These are phyloP conservation scores for Formica aserva DNA, from an alignment of 2,888 invertebrate genomes.

Conservation along the genomic window DNA sequence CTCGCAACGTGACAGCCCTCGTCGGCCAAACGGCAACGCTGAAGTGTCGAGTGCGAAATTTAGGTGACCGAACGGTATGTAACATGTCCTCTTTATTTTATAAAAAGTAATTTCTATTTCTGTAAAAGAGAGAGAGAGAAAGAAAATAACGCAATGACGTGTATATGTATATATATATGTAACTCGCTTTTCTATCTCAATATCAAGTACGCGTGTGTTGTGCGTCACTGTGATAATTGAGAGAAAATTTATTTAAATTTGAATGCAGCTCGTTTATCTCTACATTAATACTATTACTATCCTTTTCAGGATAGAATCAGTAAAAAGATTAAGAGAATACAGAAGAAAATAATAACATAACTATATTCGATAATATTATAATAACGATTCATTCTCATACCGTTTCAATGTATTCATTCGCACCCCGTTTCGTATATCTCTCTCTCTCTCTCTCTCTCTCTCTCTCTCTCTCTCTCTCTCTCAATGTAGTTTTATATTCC, in stretches of 20 bases:
- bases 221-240: not conserved
- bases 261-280: not conserved
- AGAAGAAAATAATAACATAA: not conserved
- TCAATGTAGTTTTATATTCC: conserved; percentile 23
- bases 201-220: not conserved
- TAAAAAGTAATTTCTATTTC: not conserved
- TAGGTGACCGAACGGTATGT: conserved; percentile 92
- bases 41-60: conserved; percentile 91
- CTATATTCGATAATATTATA: not conserved
- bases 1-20: conserved; percentile 92
- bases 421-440: too few relatives aligned
- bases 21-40: conserved; percentile 92
- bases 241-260: not conserved
- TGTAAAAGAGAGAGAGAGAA: not conserved
- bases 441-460: too few relatives aligned
- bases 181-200: not conserved
- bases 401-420: too few relatives aligned
- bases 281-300: not conserved
- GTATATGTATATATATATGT: not conserved
- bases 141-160: not conserved
- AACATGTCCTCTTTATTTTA: not conserved
- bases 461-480: too few relatives aligned
- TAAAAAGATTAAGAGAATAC: not conserved
- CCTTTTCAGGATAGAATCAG: not conserved
- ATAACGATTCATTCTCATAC: not conserved